Base-by-base conservation (phyloP, 2,888 invertebrate genomes). In the Stenchaetothrips biformis region DNA sequence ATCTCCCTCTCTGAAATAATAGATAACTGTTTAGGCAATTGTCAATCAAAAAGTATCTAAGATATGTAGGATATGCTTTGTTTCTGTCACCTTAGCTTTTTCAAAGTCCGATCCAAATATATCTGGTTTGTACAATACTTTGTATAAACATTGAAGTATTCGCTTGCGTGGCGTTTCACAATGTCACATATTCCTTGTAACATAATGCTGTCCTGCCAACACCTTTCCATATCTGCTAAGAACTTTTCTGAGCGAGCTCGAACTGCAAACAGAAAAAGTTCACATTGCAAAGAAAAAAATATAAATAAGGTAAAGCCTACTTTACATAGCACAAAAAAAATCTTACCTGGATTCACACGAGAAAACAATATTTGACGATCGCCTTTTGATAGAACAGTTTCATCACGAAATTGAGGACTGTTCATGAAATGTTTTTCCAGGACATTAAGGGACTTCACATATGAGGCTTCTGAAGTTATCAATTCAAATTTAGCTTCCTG, bases 401-500 rank as follows among this genome's bases (percentile, higher is more conserved):
- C 89, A 83, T 92, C 92, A 25, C 92, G 88, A 86, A 95, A 92
- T 82, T 91, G 91, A 3, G 91, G 90, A 85, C 88, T 88, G 82
- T 90, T 89, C 81, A 93, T 90, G 86, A 98, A 98, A 87, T 97
- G 95, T 78, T 93, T 91, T 81, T 94, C 93, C 62, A 99, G 89
- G 21, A 99, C 94, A 84, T 95, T 95, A 80, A 99, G 88, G 0
- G 97, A 97, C 87, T 97, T 96, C 78, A 98, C 89, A 86, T 99
- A 99, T 0, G 98, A 98, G 0, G 98, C 98, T 87, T 99, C 99
- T 0, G 98, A 98, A 0, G 98, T 98, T 80, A 99, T 91, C 83
- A 99, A 92, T 88, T 99, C 99, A 88, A 99, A 99, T 89, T 97
- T 97, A n/a, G 98, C 96, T 87, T 98, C 98, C 87, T 98, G 98